A percentile compares a stretch with the other conserved stretches of the same genome.
Conservation (phyloP, 2,888 invertebrate genomes). For the Tuberolachnus salignus region DNA sequence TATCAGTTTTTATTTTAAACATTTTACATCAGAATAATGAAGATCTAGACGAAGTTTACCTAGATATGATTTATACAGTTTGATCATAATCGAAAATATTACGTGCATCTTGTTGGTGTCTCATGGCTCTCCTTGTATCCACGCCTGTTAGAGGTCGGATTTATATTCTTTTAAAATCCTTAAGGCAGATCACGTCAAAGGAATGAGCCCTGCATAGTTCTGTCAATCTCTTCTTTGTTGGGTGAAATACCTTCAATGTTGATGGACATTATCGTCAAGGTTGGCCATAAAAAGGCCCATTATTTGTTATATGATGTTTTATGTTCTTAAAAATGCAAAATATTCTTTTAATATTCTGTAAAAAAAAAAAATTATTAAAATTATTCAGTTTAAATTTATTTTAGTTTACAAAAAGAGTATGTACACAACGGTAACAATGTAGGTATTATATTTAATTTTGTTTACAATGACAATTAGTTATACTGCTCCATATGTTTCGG, state of each 20-base stretch:
- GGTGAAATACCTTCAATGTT: constrained; percentile 16
- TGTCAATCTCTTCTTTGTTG: constrained; percentile 16
- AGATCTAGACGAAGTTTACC: no score
- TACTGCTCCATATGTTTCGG: constrained; percentile 4
- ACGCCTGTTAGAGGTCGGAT: no score
- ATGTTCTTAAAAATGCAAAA: no score
- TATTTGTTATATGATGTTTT: not conserved
- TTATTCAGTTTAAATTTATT: constrained; percentile 17
- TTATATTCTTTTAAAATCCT: no score
- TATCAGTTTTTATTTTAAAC: no score
- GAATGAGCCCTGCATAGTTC: not conserved
- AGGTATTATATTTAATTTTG: constrained; percentile 1
- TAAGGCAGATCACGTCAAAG: not conserved
- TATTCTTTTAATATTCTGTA: no score
- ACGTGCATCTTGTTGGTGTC: no score
- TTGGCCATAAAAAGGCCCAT: not conserved
- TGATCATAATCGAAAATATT: no score
- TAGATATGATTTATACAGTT: no score
- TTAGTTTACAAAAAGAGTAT: no score
- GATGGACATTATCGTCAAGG: constrained; percentile 3
- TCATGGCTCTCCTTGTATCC: no score
- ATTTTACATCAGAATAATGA: no score
- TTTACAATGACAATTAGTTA: constrained; percentile 23
- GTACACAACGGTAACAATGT: not conserved
- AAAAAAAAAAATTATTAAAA: not conserved